A percentile compares a stretch with the other conserved stretches of the same genome.
phyloP scores from a whole-genome alignment of 1,140 invertebrate genomes.

The Schlechtendalia chinensis region DNA sequence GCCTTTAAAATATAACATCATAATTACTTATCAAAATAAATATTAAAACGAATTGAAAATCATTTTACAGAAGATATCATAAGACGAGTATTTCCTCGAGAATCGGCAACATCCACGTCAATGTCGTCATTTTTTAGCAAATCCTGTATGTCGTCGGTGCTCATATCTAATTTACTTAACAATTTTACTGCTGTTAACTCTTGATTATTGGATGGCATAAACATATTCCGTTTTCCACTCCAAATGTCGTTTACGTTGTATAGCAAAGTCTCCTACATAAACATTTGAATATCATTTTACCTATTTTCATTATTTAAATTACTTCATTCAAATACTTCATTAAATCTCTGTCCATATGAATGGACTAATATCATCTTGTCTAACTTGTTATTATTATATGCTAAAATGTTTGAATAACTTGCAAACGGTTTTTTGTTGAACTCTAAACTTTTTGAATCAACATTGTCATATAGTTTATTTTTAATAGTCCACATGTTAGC shows the following conservation, averaged over 20 bases:
- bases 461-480: neutral
- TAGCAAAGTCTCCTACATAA: neutral
- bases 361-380: constrained; percentile 38
- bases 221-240: constrained; percentile 1
- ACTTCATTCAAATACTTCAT: neutral
- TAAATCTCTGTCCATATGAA: constrained; percentile 31
- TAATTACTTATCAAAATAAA: neutral
- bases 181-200: constrained; percentile 3
- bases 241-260: constrained; percentile 6
- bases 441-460: neutral
- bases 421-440: neutral
- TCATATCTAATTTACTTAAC: constrained; percentile 1
- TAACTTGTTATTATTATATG: constrained; percentile 36
- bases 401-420: constrained; percentile 4
- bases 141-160: neutral
- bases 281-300: neutral
- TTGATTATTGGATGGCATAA: neutral
- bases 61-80: constrained; percentile 27
- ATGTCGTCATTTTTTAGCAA: neutral
- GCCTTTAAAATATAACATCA: neutral
- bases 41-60: neutral
- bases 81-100: constrained; percentile 28
- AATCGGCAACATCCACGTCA: constrained; percentile 29
- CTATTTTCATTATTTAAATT: neutral
- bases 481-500: neutral